phyloP scores from a whole-genome alignment of 2,113 vertebrate species.

The Peromyscus polionotus region DNA sequence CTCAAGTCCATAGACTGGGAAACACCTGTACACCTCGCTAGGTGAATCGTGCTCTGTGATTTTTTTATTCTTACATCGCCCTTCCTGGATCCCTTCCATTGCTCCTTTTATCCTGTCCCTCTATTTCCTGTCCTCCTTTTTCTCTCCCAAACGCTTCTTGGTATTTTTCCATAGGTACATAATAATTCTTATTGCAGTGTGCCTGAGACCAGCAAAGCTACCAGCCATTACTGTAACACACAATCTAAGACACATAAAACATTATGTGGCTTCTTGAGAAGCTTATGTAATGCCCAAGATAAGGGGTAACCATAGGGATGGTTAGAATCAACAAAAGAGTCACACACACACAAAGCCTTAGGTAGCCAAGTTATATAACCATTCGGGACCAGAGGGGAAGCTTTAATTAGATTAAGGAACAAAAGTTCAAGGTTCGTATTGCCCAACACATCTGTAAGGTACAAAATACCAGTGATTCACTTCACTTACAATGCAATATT shows the following conservation, averaged over 20 bases:
- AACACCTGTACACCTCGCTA: neutral
- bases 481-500: slow-evolving; percentile 35
- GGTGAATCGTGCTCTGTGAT: neutral
- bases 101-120: no score
- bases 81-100: neutral
- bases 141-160: neutral
- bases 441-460: slow-evolving; percentile 9
- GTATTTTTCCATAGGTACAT: neutral
- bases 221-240: neutral
- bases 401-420: slow-evolving; percentile 53
- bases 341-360: neutral
- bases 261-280: neutral
- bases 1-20: neutral
- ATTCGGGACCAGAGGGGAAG: neutral
- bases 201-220: neutral
- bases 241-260: neutral
- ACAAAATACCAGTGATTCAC: slow-evolving; percentile 50
- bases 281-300: neutral
- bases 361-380: slow-evolving; percentile 51
- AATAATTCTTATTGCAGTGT: neutral
- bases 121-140: neutral
- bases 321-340: neutral
- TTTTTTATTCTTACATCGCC: neutral
- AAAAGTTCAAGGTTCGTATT: slow-evolving; percentile 65
- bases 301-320: slow-evolving; percentile 1